These are phyloP conservation scores for Loriculus beryllinus DNA, from an alignment of 2,797 vertebrate genomes.

Conservation along the genomic window DNA sequence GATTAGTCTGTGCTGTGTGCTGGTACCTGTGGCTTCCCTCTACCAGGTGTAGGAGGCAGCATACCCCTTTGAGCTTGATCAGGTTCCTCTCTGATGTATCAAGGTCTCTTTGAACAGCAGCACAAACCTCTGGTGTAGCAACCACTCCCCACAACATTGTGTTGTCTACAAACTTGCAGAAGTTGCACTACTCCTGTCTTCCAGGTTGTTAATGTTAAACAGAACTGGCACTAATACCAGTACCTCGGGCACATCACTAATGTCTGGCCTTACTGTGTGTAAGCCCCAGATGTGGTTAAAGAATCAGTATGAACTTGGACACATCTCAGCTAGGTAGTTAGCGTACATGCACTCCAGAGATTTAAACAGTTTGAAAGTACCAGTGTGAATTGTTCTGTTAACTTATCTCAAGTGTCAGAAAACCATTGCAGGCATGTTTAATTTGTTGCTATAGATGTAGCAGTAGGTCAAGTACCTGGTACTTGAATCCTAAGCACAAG, in stretches of 20 bases:
- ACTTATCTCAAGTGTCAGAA: neutral
- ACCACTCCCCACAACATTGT: neutral
- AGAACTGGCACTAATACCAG: neutral
- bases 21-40: neutral
- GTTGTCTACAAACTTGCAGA: neutral
- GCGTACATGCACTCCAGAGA: neutral
- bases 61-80: neutral
- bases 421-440: neutral
- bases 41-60: neutral
- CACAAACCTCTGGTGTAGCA: neutral
- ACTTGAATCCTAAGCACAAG: neutral
- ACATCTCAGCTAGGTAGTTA: neutral
- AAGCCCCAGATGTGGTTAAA: neutral
- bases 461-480: neutral
- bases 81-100: neutral
- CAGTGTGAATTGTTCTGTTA: neutral
- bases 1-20: neutral
- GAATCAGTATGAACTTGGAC: neutral
- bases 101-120: neutral
- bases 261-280: neutral
- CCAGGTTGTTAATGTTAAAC: neutral
- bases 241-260: neutral
- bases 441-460: neutral
- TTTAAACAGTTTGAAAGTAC: neutral
- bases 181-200: neutral